phyloP scores from a whole-genome alignment of 2,113 vertebrate species.

The Vireo altiloquus region DNA sequence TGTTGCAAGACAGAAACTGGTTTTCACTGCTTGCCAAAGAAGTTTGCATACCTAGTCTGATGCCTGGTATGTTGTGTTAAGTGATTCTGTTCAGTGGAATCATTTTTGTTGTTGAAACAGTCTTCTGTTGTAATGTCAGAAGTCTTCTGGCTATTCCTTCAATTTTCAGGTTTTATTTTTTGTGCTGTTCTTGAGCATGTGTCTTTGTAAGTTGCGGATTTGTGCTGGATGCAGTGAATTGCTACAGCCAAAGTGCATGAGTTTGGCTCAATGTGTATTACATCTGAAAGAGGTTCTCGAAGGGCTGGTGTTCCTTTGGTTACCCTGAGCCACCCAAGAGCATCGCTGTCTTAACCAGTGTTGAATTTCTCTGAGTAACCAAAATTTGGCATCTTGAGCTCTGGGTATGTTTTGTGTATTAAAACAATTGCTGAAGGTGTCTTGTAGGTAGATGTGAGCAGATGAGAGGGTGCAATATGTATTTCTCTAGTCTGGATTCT shows the following conservation, averaged over 20 bases:
- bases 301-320: not conserved
- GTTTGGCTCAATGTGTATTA: rapidly evolving
- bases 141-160: not conserved
- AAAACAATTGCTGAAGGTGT: not conserved
- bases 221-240: rapidly evolving
- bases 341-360: rapidly evolving
- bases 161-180: not conserved
- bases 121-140: not conserved
- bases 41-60: not conserved
- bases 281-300: rapidly evolving
- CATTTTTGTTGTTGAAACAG: not conserved
- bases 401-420: not conserved
- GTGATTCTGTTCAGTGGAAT: not conserved
- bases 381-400: not conserved
- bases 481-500: not conserved
- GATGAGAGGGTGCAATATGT: rapidly evolving
- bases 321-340: not conserved
- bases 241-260: rapidly evolving
- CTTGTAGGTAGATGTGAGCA: not conserved
- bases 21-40: not conserved
- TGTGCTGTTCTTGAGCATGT: not conserved
- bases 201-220: not conserved
- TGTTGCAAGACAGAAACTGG: not conserved
- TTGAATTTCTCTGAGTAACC: not conserved
- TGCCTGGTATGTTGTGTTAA: not conserved